Evolutionary conservation across 2,113 vertebrate species (phyloP).

Genomic region (Eurypyga helias): DNA sequence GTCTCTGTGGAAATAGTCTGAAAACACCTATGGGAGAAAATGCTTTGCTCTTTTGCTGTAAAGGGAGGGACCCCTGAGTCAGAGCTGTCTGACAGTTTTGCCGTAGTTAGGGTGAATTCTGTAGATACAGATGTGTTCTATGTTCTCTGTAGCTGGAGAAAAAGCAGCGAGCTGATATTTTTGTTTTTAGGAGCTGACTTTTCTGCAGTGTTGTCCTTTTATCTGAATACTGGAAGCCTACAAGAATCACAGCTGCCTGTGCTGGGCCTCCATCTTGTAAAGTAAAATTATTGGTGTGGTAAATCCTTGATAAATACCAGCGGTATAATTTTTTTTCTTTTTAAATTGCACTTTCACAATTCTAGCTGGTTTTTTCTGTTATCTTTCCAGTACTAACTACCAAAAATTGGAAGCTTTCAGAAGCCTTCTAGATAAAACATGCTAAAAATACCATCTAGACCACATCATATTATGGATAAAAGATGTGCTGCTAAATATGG

Average conservation of each 20-base stretch:
- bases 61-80: background rate
- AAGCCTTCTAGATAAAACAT: background rate
- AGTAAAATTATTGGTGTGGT: constrained; percentile 5
- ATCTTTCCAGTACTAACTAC: background rate
- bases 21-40: background rate
- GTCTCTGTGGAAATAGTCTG: background rate
- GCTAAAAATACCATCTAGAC: background rate
- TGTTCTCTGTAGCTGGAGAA: background rate
- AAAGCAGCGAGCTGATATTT: background rate
- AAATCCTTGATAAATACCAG: constrained; percentile 19
- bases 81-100: background rate
- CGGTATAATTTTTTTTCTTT: background rate
- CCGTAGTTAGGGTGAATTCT: background rate
- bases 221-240: background rate
- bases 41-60: background rate
- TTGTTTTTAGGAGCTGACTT: background rate
- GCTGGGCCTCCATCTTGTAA: background rate
- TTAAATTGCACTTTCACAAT: background rate
- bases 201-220: background rate
- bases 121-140: background rate
- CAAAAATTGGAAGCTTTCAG: background rate
- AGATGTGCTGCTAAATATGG: background rate
- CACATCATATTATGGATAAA: background rate
- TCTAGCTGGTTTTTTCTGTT: background rate
- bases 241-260: background rate